phyloP scores from a whole-genome alignment of 2,797 vertebrate genomes.

The Gymnocypris eckloni region DNA sequence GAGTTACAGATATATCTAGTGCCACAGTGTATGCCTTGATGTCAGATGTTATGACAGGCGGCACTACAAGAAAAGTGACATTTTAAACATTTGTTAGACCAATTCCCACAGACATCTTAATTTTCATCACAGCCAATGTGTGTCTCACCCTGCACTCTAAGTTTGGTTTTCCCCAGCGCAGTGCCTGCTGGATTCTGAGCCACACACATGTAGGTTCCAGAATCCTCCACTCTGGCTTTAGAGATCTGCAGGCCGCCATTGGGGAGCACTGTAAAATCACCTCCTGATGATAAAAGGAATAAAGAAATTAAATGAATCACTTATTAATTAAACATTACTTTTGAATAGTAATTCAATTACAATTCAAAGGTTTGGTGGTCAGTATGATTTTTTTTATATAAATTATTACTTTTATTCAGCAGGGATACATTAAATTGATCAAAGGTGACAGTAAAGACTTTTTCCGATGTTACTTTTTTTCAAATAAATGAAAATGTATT shows the following conservation, averaged over 20 bases:
- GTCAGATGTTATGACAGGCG: slow-evolving; percentile 85
- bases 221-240: slow-evolving; percentile 82
- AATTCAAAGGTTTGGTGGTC: neutral
- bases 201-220: slow-evolving; percentile 93
- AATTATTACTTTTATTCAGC: neutral
- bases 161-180: slow-evolving; percentile 92
- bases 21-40: slow-evolving; percentile 75
- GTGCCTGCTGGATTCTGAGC: slow-evolving; percentile 96
- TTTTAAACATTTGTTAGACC: neutral
- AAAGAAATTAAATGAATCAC: neutral
- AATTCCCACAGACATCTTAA: neutral
- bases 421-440: neutral
- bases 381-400: neutral
- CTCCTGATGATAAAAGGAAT: slow-evolving; percentile 71
- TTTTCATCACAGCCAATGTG: neutral
- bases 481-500: neutral
- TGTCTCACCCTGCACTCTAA: slow-evolving; percentile 90
- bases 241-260: slow-evolving; percentile 89
- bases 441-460: neutral
- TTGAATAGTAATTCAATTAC: neutral
- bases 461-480: neutral
- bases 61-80: slow-evolving; percentile 76
- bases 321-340: neutral
- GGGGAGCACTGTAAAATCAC: slow-evolving; percentile 81
- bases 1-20: slow-evolving; percentile 85